These are phyloP conservation scores for Pollachius pollachius DNA, from an alignment of 2,113 vertebrate genomes.

Conservation along the genomic window DNA sequence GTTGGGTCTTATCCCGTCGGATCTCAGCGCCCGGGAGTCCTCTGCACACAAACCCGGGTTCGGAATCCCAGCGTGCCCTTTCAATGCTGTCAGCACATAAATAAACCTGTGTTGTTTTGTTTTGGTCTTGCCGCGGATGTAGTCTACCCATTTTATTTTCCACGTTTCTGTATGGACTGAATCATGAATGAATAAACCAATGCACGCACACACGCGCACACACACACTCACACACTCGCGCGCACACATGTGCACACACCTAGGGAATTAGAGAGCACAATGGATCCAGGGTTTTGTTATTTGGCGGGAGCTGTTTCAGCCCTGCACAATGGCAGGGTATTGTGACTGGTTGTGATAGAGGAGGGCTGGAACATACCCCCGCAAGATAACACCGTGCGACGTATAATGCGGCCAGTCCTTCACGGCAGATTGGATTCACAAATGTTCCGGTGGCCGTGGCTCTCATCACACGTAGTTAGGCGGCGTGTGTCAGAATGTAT, in stretches of 20 bases:
- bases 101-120: constrained; percentile 28
- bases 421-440: constrained; percentile 45
- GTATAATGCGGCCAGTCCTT: constrained; percentile 42
- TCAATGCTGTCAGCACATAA: constrained; percentile 35
- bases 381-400: constrained; percentile 43
- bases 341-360: constrained; percentile 42
- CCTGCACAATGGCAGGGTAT: constrained; percentile 40
- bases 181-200: constrained; percentile 24
- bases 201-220: too few relatives aligned
- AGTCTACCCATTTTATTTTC: constrained; percentile 20
- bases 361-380: constrained; percentile 41
- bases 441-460: constrained; percentile 39
- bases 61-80: constrained; percentile 18
- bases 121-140: constrained; percentile 44
- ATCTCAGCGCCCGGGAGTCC: constrained; percentile 30
- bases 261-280: constrained; percentile 22
- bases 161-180: constrained; percentile 26
- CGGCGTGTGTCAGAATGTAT: constrained; percentile 29
- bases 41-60: constrained; percentile 28
- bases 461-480: constrained; percentile 17
- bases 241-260: constrained; percentile 9
- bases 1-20: constrained; percentile 32
- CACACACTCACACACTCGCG: background rate
- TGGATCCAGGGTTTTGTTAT: constrained; percentile 16
- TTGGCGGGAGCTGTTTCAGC: constrained; percentile 24